Percentiles rank a stretch among this genome's conserved stretches.
phyloP scores from a whole-genome alignment of 2,113 vertebrate species.

The Clarias macrocephalus region DNA sequence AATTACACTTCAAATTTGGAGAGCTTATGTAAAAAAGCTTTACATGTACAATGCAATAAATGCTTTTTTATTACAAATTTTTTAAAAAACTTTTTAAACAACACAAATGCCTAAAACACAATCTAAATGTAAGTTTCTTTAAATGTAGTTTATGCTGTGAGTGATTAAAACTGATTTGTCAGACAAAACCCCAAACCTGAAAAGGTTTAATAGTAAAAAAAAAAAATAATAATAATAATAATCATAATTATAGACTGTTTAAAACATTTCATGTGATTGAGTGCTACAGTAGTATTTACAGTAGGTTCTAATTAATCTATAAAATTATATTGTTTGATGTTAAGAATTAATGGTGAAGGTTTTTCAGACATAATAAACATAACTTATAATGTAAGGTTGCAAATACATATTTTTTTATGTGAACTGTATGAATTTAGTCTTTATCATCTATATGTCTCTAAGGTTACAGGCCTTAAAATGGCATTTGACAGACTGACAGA shows the following conservation, averaged over 20 bases:
- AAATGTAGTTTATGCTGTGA: background rate
- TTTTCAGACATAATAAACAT: background rate
- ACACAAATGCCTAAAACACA: background rate
- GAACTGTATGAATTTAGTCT: background rate
- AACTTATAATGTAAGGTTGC: background rate
- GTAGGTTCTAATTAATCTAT: conserved; percentile 1
- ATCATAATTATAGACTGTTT: background rate
- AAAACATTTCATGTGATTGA: background rate
- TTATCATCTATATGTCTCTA: background rate
- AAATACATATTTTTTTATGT: background rate
- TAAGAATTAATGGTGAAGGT: background rate
- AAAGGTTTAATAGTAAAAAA: background rate
- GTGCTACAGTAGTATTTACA: conserved; percentile 10
- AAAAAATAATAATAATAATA: too few species aligned
- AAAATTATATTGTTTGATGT: background rate
- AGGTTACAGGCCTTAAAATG: background rate
- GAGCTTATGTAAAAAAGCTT: background rate
- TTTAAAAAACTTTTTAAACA: background rate
- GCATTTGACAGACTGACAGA: background rate
- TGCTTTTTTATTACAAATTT: conserved; percentile 5
- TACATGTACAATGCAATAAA: background rate
- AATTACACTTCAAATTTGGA: background rate
- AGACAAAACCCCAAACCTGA: background rate
- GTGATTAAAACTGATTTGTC: background rate
- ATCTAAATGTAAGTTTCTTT: too few species aligned